A percentile compares a stretch with the other conserved stretches of the same genome.
Conservation (phyloP, 2,888 invertebrate genomes). For the Acanthoscelides obtectus region DNA sequence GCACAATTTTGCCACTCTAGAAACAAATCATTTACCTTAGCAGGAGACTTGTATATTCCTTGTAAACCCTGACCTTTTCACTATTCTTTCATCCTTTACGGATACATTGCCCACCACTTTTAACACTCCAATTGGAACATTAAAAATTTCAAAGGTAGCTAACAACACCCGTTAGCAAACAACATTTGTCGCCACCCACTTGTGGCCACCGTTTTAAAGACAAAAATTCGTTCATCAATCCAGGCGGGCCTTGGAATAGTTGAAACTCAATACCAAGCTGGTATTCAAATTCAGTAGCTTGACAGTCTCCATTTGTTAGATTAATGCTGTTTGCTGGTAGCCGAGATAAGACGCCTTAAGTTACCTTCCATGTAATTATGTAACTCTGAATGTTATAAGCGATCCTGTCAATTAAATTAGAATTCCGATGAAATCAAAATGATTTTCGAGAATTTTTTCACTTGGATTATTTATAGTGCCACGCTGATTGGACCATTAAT, state of each 20-base stretch:
- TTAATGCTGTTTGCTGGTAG: slow-evolving; percentile 2
- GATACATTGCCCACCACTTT: neutral
- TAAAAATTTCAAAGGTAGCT: neutral
- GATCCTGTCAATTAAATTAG: neutral
- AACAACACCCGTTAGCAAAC: neutral
- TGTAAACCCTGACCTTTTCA: neutral
- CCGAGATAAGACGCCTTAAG: neutral
- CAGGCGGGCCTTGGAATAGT: slow-evolving; percentile 8
- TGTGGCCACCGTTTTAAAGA: neutral
- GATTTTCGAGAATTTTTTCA: neutral
- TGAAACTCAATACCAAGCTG: slow-evolving; percentile 2
- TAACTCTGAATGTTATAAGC: neutral
- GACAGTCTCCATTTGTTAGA: slow-evolving; percentile 7
- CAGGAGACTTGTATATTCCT: too few relatives aligned
- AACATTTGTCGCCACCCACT: neutral
- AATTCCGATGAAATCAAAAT: neutral
- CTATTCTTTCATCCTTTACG: neutral
- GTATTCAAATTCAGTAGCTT: slow-evolving; percentile 9
- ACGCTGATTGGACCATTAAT: too few relatives aligned
- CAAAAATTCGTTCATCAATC: neutral
- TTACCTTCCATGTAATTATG: slow-evolving; percentile 2
- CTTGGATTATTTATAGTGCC: too few relatives aligned
- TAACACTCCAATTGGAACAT: neutral
- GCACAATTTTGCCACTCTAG: too few relatives aligned
- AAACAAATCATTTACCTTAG: too few relatives aligned